Evolutionary conservation across 1,140 invertebrate species (phyloP), one percentile per base, ranked within the genome.

Genomic region (Ips typographus): DNA sequence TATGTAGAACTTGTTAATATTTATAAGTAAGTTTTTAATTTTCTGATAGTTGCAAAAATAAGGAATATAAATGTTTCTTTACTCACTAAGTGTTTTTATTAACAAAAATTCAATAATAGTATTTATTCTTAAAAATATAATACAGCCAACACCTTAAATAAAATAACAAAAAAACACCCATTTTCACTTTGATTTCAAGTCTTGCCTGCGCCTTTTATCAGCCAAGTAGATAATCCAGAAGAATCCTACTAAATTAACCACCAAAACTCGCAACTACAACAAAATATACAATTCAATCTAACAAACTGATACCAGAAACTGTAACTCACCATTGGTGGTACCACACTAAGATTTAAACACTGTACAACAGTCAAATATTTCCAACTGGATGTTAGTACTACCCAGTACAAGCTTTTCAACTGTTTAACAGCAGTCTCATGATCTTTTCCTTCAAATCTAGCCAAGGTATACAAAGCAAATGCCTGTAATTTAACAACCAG

Each of bases 351-450:
- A 76, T 91, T 92, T 1, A 92, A 80, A 55, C 88, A 84, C 71
- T 91, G 89, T 69, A 90, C 82, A 7, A 91, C 68, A 2, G 89
- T 90, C 8, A 92, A 74, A 79, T 88, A 91, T 77, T 87, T 89
- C 85, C 88, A 89, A 80, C 90, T 91, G 8, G 88, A 85, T 68
- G 81, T 79, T 37, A 92, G 75, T 49, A 90, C 78, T 1, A 85
- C 84, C 75, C 80, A 83, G 71, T 90, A 90, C 1, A 91, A 74
- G 47, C 82, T 83, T 72, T 84, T 77, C 22, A 90, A 74, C 70
- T 89, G 87, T 73, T 84, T 81, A 1, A 84, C 39, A 3, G 90
- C 85, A 4, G 81, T 78, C 44, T 81, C 74, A 71, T 90, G 88
- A 8, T 85, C 83, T 76, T 90, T 91, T 49, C 89, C 88, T 83